phyloP scores from a whole-genome alignment of 2,888 invertebrate species.

The Sisyra nigra region DNA sequence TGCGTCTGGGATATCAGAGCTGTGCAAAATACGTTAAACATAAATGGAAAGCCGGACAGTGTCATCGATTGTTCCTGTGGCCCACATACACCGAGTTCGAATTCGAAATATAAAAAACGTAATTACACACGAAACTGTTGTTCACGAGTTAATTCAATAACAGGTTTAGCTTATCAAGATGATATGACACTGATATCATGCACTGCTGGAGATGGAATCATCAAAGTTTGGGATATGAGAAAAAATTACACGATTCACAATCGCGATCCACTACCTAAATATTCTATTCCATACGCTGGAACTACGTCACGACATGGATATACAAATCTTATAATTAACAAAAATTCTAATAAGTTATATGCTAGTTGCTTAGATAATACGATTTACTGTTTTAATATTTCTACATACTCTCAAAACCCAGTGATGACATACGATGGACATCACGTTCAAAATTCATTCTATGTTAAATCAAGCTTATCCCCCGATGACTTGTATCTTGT shows the following conservation, averaged over 20 bases:
- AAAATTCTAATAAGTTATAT: constrained; percentile 49
- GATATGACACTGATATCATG: constrained; percentile 64
- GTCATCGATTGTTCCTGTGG: constrained; percentile 35
- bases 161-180: constrained; percentile 71
- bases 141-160: constrained; percentile 55
- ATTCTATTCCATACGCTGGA: constrained; percentile 57
- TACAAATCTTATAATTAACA: constrained; percentile 62
- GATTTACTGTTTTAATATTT: constrained; percentile 71
- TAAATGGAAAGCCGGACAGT: constrained; percentile 42
- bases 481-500: constrained; percentile 66
- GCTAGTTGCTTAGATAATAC: constrained; percentile 78
- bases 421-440: constrained; percentile 53
- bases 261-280: constrained; percentile 53
- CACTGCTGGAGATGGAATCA: constrained; percentile 71
- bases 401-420: constrained; percentile 48
- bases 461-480: constrained; percentile 68
- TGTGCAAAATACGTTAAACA: constrained; percentile 26
- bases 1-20: constrained; percentile 68
- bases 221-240: constrained; percentile 65
- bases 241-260: constrained; percentile 58
- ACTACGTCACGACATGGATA: constrained; percentile 54
- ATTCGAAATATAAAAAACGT: constrained; percentile 30
- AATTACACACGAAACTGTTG: constrained; percentile 13
- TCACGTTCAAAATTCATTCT: constrained; percentile 57
- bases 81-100: constrained; percentile 27